phyloP scores from a whole-genome alignment of 2,888 invertebrate genomes.

The Oscheius sp. region DNA sequence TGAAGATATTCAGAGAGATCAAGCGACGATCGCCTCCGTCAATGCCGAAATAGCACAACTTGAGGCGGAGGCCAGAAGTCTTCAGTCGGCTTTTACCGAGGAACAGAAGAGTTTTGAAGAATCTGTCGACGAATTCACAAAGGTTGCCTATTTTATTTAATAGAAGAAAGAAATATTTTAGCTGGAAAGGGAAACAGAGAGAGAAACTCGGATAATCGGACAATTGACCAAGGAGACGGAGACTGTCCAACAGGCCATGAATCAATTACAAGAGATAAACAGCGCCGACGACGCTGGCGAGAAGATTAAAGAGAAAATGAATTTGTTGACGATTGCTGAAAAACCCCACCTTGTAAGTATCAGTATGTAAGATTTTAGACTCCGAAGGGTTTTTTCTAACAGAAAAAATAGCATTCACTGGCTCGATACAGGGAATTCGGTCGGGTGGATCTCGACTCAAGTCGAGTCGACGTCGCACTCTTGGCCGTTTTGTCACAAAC shows the following conservation, averaged over 20 bases:
- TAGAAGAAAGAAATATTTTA: not conserved
- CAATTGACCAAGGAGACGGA: slow-evolving; percentile 27
- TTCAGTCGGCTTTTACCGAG: slow-evolving; percentile 20
- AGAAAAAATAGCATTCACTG: slow-evolving; percentile 4
- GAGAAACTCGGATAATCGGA: not conserved
- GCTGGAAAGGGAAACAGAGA: slow-evolving; percentile 5
- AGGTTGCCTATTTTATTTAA: not conserved
- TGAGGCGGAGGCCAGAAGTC: slow-evolving; percentile 38
- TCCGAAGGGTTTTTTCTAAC: too few species aligned
- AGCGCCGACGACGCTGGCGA: slow-evolving; percentile 25
- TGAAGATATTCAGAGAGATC: slow-evolving; percentile 10
- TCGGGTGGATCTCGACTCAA: too few species aligned
- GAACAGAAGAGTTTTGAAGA: slow-evolving; percentile 27
- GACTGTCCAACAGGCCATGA: slow-evolving; percentile 22
- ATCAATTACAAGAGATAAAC: slow-evolving; percentile 21
- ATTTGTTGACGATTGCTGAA: slow-evolving; percentile 7
- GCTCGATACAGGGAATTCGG: too few species aligned
- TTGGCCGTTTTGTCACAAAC: too few species aligned
- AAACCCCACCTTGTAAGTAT: slow-evolving; percentile 22
- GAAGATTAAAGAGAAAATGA: slow-evolving; percentile 25
- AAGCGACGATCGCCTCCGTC: slow-evolving; percentile 21
- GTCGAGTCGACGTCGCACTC: too few species aligned
- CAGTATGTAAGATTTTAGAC: too few species aligned
- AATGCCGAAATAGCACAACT: slow-evolving; percentile 36
- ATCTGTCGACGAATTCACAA: slow-evolving; percentile 45